Base-by-base conservation (phyloP, 2,797 vertebrate species). In the Microcaecilia unicolor region DNA sequence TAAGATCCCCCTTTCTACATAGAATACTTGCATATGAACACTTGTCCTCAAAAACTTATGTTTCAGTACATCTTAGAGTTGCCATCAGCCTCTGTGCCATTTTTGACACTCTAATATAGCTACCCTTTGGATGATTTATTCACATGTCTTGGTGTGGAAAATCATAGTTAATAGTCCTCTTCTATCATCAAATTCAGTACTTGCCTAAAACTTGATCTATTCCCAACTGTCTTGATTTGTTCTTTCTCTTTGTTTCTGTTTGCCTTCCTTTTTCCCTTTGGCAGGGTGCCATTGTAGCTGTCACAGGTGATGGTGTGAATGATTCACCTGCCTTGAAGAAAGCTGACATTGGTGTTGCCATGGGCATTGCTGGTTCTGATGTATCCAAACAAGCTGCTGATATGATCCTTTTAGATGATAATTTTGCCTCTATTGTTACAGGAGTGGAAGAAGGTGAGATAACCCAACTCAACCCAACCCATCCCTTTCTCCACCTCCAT, bases 331-430 rank as follows among this genome's bases (percentile, higher is more conserved):
- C 92, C 1, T 77, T 95, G 61, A 95, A 95, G 57, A 95, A 93
- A 59, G 92, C 91, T 0, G 91, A 94, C 59, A 94, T 95, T 1
- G 91, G 91, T 4, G 91, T 94, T 48, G 91, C 92, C 64, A 94
- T 94, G 92, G 92, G 91, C 34, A 95, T 95, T n/a, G 81, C 91
- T 0, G 92, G 92, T 40, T 95, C 92, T 0, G 92, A 95, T 10
- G 92, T 94, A 56, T 94, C 92, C 59, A 95, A 95, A 56, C 91
- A 95, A 63, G 92, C 92, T 1, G 92, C 92, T 0, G 92, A 95
- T 80, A 95, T 95, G 92, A 95, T 95, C 59, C 61, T 95, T 21
- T 55, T 95, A 41, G 92, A 95, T 14, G 92, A 95, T 70, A 95
- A 95, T 64, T 95, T 95, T 38, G 92, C 92, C 34, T 95, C 92